phyloP scores from a whole-genome alignment of 2,797 vertebrate species.

The Chiroxiphia lanceolata region DNA sequence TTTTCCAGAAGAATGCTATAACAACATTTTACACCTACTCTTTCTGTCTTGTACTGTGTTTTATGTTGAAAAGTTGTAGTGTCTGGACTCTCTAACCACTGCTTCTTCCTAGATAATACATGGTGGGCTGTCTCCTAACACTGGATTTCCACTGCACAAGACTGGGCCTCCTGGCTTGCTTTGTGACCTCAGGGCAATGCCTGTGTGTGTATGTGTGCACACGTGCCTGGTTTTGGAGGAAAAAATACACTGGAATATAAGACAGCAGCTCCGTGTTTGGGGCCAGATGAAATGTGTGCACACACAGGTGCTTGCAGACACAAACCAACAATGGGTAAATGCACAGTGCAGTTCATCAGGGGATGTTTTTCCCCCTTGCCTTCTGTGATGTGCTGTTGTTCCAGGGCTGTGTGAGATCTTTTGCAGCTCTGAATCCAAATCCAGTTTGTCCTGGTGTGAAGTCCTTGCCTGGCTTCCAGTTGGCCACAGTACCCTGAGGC shows the following conservation, averaged over 20 bases:
- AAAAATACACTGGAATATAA: not conserved
- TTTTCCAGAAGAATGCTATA: not conserved
- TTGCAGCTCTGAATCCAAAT: not conserved
- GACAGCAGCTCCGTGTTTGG: not conserved
- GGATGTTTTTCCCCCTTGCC: not conserved
- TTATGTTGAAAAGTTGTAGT: not conserved
- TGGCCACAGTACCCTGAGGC: rapidly evolving
- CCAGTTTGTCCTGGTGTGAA: not conserved
- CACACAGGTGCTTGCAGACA: too few species aligned
- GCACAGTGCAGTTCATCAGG: not conserved
- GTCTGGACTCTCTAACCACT: not conserved
- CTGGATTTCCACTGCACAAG: not conserved
- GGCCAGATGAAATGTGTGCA: not conserved
- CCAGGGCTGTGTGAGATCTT: not conserved
- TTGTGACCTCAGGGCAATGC: not conserved
- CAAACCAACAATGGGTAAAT: not conserved
- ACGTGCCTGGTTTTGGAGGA: not conserved
- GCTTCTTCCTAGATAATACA: not conserved
- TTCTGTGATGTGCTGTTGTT: not conserved
- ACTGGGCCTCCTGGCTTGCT: not conserved
- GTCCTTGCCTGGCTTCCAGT: not conserved
- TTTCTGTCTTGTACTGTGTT: not conserved
- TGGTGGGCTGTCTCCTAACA: rapidly evolving
- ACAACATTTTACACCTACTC: not conserved
- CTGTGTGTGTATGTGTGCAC: rapidly evolving